A percentile compares a stretch with the other conserved stretches of the same genome.
These are phyloP conservation scores for Drosophila sturtevanti DNA, from an alignment of 1,140 invertebrate species.

Conservation along the genomic window DNA sequence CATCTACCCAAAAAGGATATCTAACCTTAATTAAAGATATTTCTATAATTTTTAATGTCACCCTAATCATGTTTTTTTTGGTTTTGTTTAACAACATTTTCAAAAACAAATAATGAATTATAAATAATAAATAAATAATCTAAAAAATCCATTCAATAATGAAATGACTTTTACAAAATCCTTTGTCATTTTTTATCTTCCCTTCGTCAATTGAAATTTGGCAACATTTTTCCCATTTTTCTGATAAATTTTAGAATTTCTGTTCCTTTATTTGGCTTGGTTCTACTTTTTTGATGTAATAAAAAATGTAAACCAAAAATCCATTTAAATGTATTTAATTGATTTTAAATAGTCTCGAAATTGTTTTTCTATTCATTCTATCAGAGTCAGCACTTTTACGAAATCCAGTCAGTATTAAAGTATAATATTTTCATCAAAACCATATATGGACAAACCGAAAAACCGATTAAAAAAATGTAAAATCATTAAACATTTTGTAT, in stretches of 20 bases:
- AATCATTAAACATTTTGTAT: not conserved
- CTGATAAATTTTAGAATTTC: not conserved
- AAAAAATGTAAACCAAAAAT: not conserved
- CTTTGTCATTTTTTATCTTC: too few species aligned
- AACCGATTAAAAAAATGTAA: not conserved
- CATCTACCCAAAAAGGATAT: not conserved
- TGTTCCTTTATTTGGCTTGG: not conserved
- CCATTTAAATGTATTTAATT: constrained; percentile 4
- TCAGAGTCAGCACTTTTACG: not conserved
- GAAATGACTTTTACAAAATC: too few species aligned
- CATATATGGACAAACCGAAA: not conserved
- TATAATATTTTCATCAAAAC: not conserved
- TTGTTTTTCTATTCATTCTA: constrained; percentile 2
- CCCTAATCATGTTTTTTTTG: too few species aligned
- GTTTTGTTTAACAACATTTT: too few species aligned
- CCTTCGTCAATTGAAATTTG: too few species aligned
- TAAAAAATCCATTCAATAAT: too few species aligned
- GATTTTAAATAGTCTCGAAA: not conserved
- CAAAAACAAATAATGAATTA: too few species aligned
- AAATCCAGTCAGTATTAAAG: not conserved
- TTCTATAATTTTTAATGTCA: too few species aligned
- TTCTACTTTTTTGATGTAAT: not conserved
- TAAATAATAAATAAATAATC: too few species aligned
- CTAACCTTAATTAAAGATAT: not conserved
- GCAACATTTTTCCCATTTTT: not conserved